Conservation (phyloP, 2,888 invertebrate genomes). For the Oithona nana region DNA sequence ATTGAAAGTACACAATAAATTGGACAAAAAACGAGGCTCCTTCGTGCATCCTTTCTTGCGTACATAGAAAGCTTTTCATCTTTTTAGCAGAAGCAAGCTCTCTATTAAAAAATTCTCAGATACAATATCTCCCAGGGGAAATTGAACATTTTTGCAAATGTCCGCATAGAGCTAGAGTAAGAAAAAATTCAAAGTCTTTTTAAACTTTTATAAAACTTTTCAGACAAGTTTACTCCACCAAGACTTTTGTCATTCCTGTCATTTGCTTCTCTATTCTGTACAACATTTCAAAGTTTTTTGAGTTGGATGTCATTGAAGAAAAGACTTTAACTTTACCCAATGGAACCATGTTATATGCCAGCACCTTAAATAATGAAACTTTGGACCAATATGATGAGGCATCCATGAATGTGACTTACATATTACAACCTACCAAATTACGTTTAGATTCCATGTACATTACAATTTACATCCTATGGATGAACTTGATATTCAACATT, state of each 20-base stretch:
- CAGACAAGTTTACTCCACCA: conserved; percentile 6
- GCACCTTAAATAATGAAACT: not conserved
- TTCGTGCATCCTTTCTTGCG: too few relatives aligned
- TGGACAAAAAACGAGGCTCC: too few relatives aligned
- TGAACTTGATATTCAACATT: conserved; percentile 9
- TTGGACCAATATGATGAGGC: not conserved
- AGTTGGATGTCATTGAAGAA: not conserved
- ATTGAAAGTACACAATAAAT: too few relatives aligned
- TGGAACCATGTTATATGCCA: not conserved
- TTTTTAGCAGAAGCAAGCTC: too few relatives aligned
- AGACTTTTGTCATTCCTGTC: conserved; percentile 7
- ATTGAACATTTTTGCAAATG: too few relatives aligned
- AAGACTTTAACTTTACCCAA: not conserved
- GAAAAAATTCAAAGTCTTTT: not conserved
- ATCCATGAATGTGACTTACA: not conserved
- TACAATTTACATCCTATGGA: conserved; percentile 12
- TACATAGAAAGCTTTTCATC: too few relatives aligned
- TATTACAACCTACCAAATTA: not conserved
- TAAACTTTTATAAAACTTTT: not conserved
- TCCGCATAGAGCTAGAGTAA: too few relatives aligned
- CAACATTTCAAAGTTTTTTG: conserved; percentile 13
- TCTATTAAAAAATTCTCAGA: too few relatives aligned
- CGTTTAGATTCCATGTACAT: conserved; percentile 2
- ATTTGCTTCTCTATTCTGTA: conserved; percentile 1
- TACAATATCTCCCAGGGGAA: too few relatives aligned